These are phyloP conservation scores for Leptocoma aspasia DNA, from an alignment of 2,113 vertebrate genomes.

Conservation along the genomic window DNA sequence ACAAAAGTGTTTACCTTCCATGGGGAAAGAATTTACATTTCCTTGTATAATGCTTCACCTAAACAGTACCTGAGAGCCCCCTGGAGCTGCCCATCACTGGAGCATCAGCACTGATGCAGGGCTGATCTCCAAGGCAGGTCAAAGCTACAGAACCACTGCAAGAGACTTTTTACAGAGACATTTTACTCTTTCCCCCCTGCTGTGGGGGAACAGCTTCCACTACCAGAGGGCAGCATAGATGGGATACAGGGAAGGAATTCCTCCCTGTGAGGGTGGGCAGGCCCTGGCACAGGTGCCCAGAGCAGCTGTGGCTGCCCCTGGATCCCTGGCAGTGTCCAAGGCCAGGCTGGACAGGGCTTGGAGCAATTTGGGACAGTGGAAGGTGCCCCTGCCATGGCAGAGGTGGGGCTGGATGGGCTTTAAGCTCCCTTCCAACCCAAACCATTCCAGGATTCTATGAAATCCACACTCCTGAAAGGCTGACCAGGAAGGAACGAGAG, in stretches of 20 bases:
- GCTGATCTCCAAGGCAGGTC: background rate
- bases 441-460: background rate
- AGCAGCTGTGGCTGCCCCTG: background rate
- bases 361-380: accelerated
- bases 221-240: background rate
- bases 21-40: background rate
- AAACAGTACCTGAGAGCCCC: background rate
- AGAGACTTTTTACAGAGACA: background rate
- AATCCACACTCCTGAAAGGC: background rate
- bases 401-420: accelerated
- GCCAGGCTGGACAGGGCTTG: background rate
- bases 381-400: background rate
- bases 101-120: background rate
- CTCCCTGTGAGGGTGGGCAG: background rate
- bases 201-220: background rate
- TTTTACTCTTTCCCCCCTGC: too few relatives aligned
- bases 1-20: background rate
- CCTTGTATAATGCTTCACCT: background rate
- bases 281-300: background rate
- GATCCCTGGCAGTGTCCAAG: background rate
- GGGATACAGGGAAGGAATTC: background rate
- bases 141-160: background rate
- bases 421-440: background rate
- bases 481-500: background rate
- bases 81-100: background rate